Conservation (phyloP, 1,140 invertebrate species). For the Leptopilina boulardi region DNA sequence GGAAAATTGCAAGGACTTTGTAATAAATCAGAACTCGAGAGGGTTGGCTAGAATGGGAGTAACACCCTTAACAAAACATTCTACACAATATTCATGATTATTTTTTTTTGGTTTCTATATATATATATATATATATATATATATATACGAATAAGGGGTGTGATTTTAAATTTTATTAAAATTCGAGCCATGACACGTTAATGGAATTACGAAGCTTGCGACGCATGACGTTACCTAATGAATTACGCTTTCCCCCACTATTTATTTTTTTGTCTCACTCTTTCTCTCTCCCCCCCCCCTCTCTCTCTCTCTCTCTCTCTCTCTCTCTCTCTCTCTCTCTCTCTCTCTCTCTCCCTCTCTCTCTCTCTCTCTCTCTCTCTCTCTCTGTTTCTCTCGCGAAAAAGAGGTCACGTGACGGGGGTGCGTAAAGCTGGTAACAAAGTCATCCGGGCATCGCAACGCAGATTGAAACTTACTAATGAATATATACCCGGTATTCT, state of each 20-base stretch:
- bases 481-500: conserved; percentile 16
- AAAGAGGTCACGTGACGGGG: conserved; percentile 15
- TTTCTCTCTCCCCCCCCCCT: too few relatives aligned
- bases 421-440: conserved; percentile 16
- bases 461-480: conserved; percentile 16
- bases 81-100: conserved; percentile 5
- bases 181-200: conserved; percentile 47
- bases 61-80: conserved; percentile 5
- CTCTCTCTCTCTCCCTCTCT: neutral
- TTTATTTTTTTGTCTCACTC: too few relatives aligned
- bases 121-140: too few relatives aligned
- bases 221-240: conserved; percentile 29
- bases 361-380: too few relatives aligned
- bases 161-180: conserved; percentile 62
- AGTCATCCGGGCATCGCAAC: neutral
- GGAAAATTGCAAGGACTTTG: conserved; percentile 8
- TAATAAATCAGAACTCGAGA: conserved; percentile 9
- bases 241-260: neutral
- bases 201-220: conserved; percentile 49
- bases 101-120: neutral
- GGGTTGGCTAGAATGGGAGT: neutral
- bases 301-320: neutral
- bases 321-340: too few relatives aligned
- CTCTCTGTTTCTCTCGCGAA: neutral
- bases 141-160: neutral